These are phyloP conservation scores for Bellardia bayeri DNA, from an alignment of 2,888 invertebrate genomes.

Conservation along the genomic window DNA sequence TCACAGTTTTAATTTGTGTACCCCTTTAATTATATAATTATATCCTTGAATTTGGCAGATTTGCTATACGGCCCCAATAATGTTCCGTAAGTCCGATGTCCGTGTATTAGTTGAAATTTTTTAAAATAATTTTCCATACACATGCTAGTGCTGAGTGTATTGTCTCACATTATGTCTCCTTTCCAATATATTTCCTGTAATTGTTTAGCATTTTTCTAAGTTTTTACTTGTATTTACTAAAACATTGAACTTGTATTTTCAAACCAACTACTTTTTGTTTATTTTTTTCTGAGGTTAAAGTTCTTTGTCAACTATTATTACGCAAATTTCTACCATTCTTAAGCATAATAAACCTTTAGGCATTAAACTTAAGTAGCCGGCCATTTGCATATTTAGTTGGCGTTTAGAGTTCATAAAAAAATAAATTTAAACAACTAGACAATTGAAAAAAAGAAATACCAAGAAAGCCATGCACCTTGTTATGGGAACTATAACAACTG, in stretches of 20 bases:
- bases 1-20: too few relatives aligned
- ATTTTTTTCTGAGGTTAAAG: background rate
- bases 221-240: background rate
- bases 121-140: too few relatives aligned
- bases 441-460: background rate
- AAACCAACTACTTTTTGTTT: background rate
- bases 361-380: slow-evolving; percentile 31
- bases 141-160: too few relatives aligned
- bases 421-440: too few relatives aligned
- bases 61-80: too few relatives aligned
- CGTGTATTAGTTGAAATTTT: too few relatives aligned
- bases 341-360: slow-evolving; percentile 46
- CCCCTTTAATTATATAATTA: too few relatives aligned
- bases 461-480: background rate
- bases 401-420: background rate
- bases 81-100: too few relatives aligned
- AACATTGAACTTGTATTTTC: slow-evolving; percentile 14
- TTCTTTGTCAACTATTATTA: slow-evolving; percentile 52
- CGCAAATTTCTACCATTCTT: background rate
- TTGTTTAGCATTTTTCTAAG: too few relatives aligned
- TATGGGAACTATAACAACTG: slow-evolving; percentile 22
- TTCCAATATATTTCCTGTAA: too few relatives aligned
- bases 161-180: too few relatives aligned
- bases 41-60: too few relatives aligned
- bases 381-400: background rate